phyloP scores from a whole-genome alignment of 1,140 invertebrate species.

The Teleogryllus occipitalis region DNA sequence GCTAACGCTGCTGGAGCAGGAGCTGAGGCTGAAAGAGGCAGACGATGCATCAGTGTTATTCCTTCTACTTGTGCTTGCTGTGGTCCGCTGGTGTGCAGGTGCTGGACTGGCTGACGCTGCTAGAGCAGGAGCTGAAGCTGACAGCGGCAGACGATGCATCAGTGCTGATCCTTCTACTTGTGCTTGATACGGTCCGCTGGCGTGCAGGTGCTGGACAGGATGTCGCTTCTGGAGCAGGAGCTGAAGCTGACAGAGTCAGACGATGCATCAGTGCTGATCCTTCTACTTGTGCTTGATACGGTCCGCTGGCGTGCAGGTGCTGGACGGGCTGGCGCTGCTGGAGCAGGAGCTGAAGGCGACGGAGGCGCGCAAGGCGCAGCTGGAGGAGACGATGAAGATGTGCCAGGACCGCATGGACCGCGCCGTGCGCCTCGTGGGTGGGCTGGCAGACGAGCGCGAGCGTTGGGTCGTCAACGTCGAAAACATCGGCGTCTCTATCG shows the following conservation, averaged over 20 bases:
- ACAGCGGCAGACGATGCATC: no score
- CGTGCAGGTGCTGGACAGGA: constrained; percentile 41
- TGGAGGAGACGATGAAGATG: constrained; percentile 65
- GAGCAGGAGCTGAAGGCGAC: constrained; percentile 53
- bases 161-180: no score
- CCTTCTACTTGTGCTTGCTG: no score
- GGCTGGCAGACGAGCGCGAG: constrained; percentile 39
- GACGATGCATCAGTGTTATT: no score
- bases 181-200: no score
- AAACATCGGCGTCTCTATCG: constrained; percentile 47
- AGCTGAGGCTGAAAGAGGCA: no score
- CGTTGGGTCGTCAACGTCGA: constrained; percentile 59
- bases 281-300: no score
- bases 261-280: constrained; percentile 28
- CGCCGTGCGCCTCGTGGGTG: constrained; percentile 60
- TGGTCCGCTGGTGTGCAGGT: no score
- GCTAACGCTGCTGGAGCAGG: no score
- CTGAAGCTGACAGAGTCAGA: constrained; percentile 53
- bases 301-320: constrained; percentile 27
- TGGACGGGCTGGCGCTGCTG: constrained; percentile 52
- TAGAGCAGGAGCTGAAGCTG: no score
- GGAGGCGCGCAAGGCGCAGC: constrained; percentile 51
- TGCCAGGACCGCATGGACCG: constrained; percentile 68
- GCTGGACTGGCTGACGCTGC: no score
- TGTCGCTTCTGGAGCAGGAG: constrained; percentile 53